Evolutionary conservation across 2,888 invertebrate species (phyloP), one percentile per base, ranked within the genome.

Genomic region (Malthinus flaveolus): DNA sequence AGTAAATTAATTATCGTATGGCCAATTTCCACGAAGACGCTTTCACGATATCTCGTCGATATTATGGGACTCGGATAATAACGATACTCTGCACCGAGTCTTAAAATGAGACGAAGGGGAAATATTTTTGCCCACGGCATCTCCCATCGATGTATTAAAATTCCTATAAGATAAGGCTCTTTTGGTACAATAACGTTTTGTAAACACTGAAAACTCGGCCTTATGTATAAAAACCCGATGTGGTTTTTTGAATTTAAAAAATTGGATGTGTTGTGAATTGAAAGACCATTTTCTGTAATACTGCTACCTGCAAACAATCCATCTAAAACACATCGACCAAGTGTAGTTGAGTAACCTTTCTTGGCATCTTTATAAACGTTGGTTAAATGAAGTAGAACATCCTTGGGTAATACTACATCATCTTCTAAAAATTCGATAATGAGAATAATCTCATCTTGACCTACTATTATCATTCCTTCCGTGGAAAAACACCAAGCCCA

Each of bases 1-100:
- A 93, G 78, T 52, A 94, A 83, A 80, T 91, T 93, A 78, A 94
- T 91, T 59, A 94, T 91, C 7, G 93, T 93, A 74, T 93, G 92
- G 1, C 93, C 92, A 57, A 93, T 89, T 79, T 93, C 93, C 32
- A 86, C 89, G 75, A 89, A 94, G 4, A 93, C 88, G 1, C 93
- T 87, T 66, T 89, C 88, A 9, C 93, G 81, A 71, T 87, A 84
- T 15, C 91, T 82, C 11, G 89, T 85, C 11, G 91, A 91, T 48
- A 93, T 86, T 62, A 93, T 80, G 1, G 93, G 91, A 72, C 90
- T 90, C 0, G 93, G 93, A 78, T 94, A 94, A 73, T 91, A 93
- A 61, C 91, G 85, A 78, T 88, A 92, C 74, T 93, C 91, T 2
- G 92, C 91, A 1, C 93, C 93, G 32, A 94, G 80, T 57, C 93